phyloP scores from a whole-genome alignment of 2,113 vertebrate species.

The Fregetta grallaria region DNA sequence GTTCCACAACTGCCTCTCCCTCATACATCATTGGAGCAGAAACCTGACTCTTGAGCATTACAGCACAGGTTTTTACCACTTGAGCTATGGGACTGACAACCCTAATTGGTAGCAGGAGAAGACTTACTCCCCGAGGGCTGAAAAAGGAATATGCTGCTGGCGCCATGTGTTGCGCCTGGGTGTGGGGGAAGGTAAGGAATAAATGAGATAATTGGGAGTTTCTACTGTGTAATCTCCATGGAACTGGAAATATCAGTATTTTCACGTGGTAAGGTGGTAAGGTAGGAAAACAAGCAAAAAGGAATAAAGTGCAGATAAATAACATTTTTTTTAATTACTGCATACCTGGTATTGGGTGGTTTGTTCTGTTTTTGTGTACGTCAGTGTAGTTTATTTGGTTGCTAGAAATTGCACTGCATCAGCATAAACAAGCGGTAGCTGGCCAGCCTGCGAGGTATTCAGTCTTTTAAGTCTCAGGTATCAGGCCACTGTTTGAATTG shows the following conservation, averaged over 20 bases:
- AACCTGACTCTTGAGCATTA: slow-evolving; percentile 58
- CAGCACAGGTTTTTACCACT: slow-evolving; percentile 57
- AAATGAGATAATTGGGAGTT: slow-evolving; percentile 59
- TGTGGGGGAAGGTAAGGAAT: slow-evolving; percentile 54
- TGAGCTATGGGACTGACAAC: slow-evolving; percentile 60
- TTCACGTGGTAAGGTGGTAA: not conserved
- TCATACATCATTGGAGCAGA: slow-evolving; percentile 61
- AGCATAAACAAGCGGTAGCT: not conserved
- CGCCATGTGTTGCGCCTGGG: slow-evolving; percentile 55
- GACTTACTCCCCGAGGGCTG: slow-evolving; percentile 46
- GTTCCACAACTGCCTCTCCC: slow-evolving; percentile 40
- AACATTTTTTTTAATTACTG: not conserved
- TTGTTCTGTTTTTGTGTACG: not conserved
- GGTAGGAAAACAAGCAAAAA: not conserved
- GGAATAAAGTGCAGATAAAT: not conserved
- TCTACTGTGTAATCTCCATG: not conserved
- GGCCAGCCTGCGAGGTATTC: not conserved
- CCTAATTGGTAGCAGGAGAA: slow-evolving; percentile 66
- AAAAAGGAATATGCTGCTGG: slow-evolving; percentile 60
- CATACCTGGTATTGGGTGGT: not conserved
- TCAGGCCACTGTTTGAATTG: not conserved
- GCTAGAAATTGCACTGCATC: not conserved
- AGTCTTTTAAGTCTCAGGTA: not conserved
- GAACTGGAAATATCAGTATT: slow-evolving; percentile 34
- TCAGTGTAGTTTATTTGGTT: not conserved